Evolutionary conservation across 1,140 invertebrate species (phyloP).

Genomic region (Sminthurides bifidus): DNA sequence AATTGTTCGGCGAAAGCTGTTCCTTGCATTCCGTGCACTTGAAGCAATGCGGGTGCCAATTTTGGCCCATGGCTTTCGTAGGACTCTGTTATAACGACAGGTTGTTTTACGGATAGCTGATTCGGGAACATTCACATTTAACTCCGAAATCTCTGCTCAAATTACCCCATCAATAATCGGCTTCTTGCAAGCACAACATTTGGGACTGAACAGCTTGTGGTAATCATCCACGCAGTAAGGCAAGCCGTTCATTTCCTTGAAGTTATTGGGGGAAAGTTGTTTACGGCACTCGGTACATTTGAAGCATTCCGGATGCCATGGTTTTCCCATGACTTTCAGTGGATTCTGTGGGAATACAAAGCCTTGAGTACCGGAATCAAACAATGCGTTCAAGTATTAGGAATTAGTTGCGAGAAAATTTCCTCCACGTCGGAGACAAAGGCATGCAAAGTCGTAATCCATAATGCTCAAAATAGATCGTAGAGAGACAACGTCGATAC

Average conservation of each 20-base stretch:
- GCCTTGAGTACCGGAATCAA: no score
- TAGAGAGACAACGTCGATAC: no score
- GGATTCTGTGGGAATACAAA: slow-evolving; percentile 12
- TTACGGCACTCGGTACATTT: slow-evolving; percentile 48
- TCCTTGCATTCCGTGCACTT: slow-evolving; percentile 49
- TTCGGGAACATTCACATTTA: no score
- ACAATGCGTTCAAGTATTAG: no score
- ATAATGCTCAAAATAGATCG: no score
- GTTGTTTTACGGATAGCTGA: no score
- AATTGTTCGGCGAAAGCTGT: slow-evolving; percentile 49
- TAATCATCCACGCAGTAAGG: slow-evolving; percentile 52
- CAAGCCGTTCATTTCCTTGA: slow-evolving; percentile 49
- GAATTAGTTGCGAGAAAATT: no score
- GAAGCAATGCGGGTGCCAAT: slow-evolving; percentile 43
- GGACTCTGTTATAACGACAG: slow-evolving; percentile 1
- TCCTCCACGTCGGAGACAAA: no score
- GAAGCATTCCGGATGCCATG: slow-evolving; percentile 41
- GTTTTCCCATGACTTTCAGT: slow-evolving; percentile 15
- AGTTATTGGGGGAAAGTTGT: slow-evolving; percentile 49
- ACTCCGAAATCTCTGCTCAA: no score
- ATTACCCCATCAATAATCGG: slow-evolving; percentile 45
- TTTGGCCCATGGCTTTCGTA: slow-evolving; percentile 13
- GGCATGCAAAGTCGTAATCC: no score
- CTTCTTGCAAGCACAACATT: slow-evolving; percentile 48
- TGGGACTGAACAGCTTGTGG: slow-evolving; percentile 51